phyloP scores from a whole-genome alignment of 1,140 invertebrate genomes.

The Parapsyche elsis region DNA sequence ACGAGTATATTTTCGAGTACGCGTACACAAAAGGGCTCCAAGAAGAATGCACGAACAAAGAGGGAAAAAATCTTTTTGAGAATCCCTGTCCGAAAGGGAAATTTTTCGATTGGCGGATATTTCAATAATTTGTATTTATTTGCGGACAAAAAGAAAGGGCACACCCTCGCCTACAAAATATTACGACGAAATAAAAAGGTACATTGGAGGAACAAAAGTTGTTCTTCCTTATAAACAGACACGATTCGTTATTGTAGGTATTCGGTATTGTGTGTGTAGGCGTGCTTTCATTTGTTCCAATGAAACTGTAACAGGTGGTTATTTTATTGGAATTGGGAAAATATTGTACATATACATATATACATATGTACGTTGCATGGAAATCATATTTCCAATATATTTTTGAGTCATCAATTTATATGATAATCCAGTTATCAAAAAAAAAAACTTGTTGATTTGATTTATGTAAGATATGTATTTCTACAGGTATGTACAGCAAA shows the following conservation, averaged over 20 bases:
- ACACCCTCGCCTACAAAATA: not conserved
- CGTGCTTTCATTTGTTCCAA: not conserved
- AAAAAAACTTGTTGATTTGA: not conserved
- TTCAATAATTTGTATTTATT: not conserved
- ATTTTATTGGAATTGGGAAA: not conserved
- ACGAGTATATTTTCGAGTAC: not conserved
- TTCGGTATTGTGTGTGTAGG: not conserved
- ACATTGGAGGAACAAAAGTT: too few relatives aligned
- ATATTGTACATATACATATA: constrained; percentile 1
- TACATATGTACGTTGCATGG: not conserved
- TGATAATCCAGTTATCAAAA: constrained; percentile 22
- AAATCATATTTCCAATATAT: not conserved
- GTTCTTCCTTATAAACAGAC: too few relatives aligned
- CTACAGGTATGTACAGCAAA: too few relatives aligned
- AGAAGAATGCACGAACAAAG: not conserved
- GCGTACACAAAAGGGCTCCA: not conserved
- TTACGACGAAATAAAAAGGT: too few relatives aligned
- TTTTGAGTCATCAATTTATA: not conserved
- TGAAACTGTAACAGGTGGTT: not conserved
- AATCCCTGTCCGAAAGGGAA: not conserved
- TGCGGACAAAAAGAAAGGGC: not conserved
- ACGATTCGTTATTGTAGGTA: too few relatives aligned
- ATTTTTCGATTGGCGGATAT: not conserved
- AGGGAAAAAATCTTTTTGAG: not conserved
- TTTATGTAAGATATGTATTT: too few relatives aligned